A percentile compares a stretch with the other conserved stretches of the same genome.
These are phyloP conservation scores for Diabrotica balteata DNA, from an alignment of 2,888 invertebrate species.

Conservation along the genomic window DNA sequence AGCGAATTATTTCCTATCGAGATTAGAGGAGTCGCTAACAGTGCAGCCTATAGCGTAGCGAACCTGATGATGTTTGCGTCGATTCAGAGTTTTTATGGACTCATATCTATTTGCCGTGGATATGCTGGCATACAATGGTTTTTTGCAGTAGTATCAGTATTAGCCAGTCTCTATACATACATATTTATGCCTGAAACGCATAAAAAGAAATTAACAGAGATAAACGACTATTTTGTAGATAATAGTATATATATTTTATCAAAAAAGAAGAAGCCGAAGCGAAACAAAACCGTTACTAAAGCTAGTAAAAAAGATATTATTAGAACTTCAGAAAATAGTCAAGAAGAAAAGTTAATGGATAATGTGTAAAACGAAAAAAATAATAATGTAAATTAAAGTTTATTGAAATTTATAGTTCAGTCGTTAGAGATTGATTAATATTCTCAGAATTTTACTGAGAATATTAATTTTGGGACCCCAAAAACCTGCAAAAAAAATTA, in stretches of 20 bases:
- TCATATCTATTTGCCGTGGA: conserved; percentile 56
- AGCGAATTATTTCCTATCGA: conserved; percentile 69
- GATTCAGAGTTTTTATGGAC: conserved; percentile 62
- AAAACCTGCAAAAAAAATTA: too few species aligned
- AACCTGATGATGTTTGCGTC: conserved; percentile 67
- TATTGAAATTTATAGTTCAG: too few species aligned
- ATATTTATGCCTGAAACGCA: conserved; percentile 63
- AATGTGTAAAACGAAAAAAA: conserved; percentile 13
- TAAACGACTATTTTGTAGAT: conserved; percentile 61
- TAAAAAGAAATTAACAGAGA: conserved; percentile 61
- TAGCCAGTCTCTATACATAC: conserved; percentile 58
- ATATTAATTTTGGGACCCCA: too few species aligned
- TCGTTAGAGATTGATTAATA: too few species aligned
- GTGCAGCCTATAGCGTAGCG: conserved; percentile 65
- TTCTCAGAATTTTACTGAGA: too few species aligned
- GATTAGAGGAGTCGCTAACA: conserved; percentile 68
- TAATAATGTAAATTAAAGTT: too few species aligned
- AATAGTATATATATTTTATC: conserved; percentile 52
- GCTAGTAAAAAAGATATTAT: conserved; percentile 34
- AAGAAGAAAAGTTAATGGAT: conserved; percentile 41
- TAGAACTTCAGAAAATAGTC: conserved; percentile 29
- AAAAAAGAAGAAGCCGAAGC: conserved; percentile 28
- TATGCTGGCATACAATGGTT: conserved; percentile 65
- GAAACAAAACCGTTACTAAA: conserved; percentile 1
- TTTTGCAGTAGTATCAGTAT: conserved; percentile 62